Evolutionary conservation across 2,888 invertebrate genomes (phyloP).

Genomic region (Dascillus cervinus): DNA sequence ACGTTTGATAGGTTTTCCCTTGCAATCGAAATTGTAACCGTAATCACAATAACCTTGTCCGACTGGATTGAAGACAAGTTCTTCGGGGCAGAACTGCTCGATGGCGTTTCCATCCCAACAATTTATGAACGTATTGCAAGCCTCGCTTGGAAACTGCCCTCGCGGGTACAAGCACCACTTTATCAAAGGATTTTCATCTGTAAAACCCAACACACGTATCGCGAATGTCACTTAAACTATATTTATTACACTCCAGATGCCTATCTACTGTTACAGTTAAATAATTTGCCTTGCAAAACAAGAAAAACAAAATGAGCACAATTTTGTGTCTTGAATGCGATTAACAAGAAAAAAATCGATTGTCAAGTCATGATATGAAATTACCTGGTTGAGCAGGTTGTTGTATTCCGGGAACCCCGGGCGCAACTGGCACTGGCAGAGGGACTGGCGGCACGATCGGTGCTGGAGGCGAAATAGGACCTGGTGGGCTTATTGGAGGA

Average conservation of each 20-base stretch:
- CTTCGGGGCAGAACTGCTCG: constrained; percentile 58
- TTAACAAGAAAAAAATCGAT: no score
- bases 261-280: no score
- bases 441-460: neutral
- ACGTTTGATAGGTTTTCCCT: constrained; percentile 39
- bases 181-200: neutral
- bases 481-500: constrained; percentile 5
- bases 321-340: no score
- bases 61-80: constrained; percentile 51
- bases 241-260: no score
- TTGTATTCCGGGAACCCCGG: constrained; percentile 3
- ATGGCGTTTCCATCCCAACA: constrained; percentile 64
- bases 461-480: neutral
- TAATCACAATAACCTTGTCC: constrained; percentile 61
- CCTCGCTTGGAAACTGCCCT: constrained; percentile 55
- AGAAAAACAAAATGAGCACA: no score
- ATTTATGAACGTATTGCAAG: constrained; percentile 58
- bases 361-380: no score
- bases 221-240: no score
- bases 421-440: neutral
- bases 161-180: constrained; percentile 43
- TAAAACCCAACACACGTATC: no score
- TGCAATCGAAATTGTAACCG: constrained; percentile 55
- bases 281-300: no score
- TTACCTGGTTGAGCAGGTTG: constrained; percentile 4